Conservation (phyloP, 2,888 invertebrate genomes). For the Erebia palarica region DNA sequence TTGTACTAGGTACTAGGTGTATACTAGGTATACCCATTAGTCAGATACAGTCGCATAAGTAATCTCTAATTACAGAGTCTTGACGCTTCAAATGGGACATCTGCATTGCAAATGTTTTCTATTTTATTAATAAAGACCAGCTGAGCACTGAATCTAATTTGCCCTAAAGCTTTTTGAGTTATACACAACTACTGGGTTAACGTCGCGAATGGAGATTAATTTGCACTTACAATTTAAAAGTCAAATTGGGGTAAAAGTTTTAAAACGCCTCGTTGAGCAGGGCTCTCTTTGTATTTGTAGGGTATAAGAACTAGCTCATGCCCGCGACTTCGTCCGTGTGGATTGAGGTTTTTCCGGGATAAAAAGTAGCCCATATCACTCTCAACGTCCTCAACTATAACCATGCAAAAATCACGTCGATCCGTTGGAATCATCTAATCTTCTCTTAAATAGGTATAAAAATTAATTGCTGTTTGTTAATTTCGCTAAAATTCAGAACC, state of each 20-base stretch:
- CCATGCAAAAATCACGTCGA: too few species aligned
- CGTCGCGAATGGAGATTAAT: constrained; percentile 14
- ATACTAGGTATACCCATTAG: not conserved
- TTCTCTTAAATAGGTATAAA: too few species aligned
- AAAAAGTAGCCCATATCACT: too few species aligned
- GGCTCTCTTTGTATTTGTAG: not conserved
- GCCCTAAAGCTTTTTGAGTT: constrained; percentile 31
- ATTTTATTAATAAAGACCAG: constrained; percentile 73
- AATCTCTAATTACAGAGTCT: constrained; percentile 48
- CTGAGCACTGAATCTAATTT: constrained; percentile 61
- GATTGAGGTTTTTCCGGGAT: too few species aligned
- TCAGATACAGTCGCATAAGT: not conserved
- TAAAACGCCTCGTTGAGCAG: not conserved
- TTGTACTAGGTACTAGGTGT: too few species aligned
- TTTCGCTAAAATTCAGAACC: too few species aligned
- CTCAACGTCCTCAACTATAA: too few species aligned
- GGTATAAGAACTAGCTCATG: too few species aligned
- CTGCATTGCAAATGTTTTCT: constrained; percentile 72
- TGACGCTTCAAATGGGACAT: constrained; percentile 59
- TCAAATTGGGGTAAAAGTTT: not conserved
- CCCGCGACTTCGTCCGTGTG: too few species aligned
- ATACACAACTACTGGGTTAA: constrained; percentile 22
- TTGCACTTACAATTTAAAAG: constrained; percentile 15
- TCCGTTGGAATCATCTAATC: too few species aligned
- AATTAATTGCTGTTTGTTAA: too few species aligned